Percentiles rank a stretch among this genome's conserved stretches.
These are phyloP conservation scores for Cistogaster globosa DNA, from an alignment of 2,888 invertebrate genomes.

Conservation along the genomic window DNA sequence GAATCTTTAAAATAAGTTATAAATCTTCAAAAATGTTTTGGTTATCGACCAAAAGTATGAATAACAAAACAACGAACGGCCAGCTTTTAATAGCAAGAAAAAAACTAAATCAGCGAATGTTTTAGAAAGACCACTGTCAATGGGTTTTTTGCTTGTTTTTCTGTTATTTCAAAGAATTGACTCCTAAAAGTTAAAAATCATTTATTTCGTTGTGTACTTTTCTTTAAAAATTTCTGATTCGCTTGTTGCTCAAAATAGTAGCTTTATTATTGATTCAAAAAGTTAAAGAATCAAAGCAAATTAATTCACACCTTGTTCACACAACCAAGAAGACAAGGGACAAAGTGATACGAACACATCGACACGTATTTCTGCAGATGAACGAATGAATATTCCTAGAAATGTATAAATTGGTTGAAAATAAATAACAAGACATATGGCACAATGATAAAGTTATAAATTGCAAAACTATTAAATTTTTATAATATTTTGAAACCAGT, in stretches of 20 bases:
- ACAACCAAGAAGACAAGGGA: not conserved
- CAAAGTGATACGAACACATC: not conserved
- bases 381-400: slow-evolving; percentile 31
- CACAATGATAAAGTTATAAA: not conserved
- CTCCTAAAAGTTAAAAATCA: slow-evolving; percentile 12
- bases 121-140: slow-evolving; percentile 28
- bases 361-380: slow-evolving; percentile 31
- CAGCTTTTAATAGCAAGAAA: slow-evolving; percentile 15
- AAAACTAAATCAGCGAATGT: not conserved
- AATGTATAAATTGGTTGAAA: slow-evolving; percentile 28
- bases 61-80: not conserved
- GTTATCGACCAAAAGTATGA: not conserved
- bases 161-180: slow-evolving; percentile 49
- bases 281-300: slow-evolving; percentile 76
- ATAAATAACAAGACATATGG: not conserved
- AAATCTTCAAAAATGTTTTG: too few relatives aligned
- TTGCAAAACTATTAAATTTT: too few relatives aligned
- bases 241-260: not conserved
- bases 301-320: slow-evolving; percentile 80
- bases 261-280: slow-evolving; percentile 44
- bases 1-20: too few relatives aligned
- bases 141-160: slow-evolving; percentile 24
- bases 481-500: too few relatives aligned
- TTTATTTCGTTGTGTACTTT: slow-evolving; percentile 27
- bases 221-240: not conserved